phyloP scores from a whole-genome alignment of 2,113 vertebrate species.

The Xiphorhynchus elegans region DNA sequence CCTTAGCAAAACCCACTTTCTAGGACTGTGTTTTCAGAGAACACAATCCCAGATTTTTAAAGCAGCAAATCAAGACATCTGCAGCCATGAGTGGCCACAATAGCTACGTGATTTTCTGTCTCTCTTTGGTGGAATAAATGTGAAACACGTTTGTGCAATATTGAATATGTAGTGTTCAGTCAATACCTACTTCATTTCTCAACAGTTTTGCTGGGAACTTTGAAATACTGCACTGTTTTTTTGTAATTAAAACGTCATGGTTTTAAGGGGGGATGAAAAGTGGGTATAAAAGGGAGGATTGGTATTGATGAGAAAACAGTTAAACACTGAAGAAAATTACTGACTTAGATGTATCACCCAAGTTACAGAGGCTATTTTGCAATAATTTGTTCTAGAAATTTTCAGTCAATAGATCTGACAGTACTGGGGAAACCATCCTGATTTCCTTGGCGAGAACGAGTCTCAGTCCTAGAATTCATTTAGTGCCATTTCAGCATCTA shows the following conservation, averaged over 20 bases:
- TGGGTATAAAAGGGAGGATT: neutral
- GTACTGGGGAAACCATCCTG: neutral
- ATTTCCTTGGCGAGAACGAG: neutral
- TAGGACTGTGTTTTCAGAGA: neutral
- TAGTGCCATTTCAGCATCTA: neutral
- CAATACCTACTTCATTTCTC: neutral
- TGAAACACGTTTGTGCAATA: neutral
- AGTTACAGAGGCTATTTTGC: neutral
- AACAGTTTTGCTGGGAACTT: neutral
- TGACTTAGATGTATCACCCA: neutral
- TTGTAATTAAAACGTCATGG: neutral
- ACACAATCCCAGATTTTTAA: fast-evolving
- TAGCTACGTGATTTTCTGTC: neutral
- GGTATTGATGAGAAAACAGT: neutral
- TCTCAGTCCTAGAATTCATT: neutral
- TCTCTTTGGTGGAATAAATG: neutral
- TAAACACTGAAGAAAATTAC: neutral
- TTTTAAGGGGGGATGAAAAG: neutral
- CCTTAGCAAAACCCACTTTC: neutral
- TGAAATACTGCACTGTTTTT: neutral
- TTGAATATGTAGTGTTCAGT: neutral
- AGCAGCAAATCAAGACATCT: neutral
- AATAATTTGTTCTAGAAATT: neutral
- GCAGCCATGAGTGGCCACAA: neutral
- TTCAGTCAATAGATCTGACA: neutral